phyloP scores from a whole-genome alignment of 2,113 vertebrate genomes.

The Cephalopholis sonnerati region DNA sequence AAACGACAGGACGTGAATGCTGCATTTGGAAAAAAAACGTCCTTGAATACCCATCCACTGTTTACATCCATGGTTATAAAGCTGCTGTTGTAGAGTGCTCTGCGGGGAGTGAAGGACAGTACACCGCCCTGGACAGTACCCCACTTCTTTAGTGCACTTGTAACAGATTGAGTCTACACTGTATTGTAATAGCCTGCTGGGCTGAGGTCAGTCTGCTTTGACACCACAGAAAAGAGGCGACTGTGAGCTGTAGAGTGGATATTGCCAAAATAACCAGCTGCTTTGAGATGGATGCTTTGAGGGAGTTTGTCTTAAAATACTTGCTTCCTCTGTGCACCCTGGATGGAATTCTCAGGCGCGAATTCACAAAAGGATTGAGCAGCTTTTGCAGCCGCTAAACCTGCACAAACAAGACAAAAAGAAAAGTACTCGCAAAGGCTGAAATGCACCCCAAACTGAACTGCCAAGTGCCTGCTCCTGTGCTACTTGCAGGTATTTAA shows the following conservation, averaged over 20 bases:
- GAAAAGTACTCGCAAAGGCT: too few species aligned
- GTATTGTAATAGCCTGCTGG: slow-evolving; percentile 20
- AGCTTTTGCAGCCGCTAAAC: too few species aligned
- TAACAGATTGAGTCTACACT: slow-evolving; percentile 3
- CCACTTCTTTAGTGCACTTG: background rate
- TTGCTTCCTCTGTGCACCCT: background rate
- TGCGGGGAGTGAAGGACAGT: too few species aligned
- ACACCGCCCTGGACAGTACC: background rate
- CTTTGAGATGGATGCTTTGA: slow-evolving; percentile 22
- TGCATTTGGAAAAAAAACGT: too few species aligned
- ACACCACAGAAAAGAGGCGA: slow-evolving; percentile 23
- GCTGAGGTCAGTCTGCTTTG: slow-evolving; percentile 36
- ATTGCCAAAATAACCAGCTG: slow-evolving; percentile 31
- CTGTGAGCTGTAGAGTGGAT: background rate
- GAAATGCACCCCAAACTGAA: too few species aligned
- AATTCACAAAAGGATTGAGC: too few species aligned
- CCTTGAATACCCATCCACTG: background rate
- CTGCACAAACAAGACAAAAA: too few species aligned
- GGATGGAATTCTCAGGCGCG: background rate
- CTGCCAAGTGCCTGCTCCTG: too few species aligned
- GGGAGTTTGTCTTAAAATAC: background rate
- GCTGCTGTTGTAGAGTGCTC: background rate
- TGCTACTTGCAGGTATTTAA: too few species aligned
- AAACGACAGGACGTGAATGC: background rate
- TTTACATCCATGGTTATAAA: background rate